Percentiles rank a stretch among this genome's conserved stretches.
phyloP scores from a whole-genome alignment of 2,113 vertebrate genomes.

The Myxocyprinus asiaticus region DNA sequence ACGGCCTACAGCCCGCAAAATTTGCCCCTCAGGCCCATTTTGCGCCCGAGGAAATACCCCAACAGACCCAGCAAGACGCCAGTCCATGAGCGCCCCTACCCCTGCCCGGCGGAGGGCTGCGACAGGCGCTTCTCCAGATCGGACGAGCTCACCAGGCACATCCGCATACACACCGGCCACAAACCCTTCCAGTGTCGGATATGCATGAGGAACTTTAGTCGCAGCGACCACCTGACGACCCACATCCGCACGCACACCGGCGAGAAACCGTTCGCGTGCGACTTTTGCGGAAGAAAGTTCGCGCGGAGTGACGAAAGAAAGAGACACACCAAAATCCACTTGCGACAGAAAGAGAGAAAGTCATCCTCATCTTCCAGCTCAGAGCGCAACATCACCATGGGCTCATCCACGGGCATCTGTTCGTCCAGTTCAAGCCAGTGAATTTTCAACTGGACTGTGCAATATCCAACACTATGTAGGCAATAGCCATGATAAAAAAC shows the following conservation, averaged over 20 bases:
- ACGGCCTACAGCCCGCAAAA: slow-evolving; percentile 89
- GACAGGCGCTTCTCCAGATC: slow-evolving; percentile 94
- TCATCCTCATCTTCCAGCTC: slow-evolving; percentile 69
- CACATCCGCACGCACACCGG: slow-evolving; percentile 96
- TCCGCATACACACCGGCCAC: slow-evolving; percentile 94
- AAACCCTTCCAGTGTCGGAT: slow-evolving; percentile 96
- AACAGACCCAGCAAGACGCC: slow-evolving; percentile 98
- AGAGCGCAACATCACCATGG: slow-evolving; percentile 65
- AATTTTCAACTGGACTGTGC: slow-evolving; percentile 51
- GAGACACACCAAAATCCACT: slow-evolving; percentile 95
- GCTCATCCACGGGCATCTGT: slow-evolving; percentile 65
- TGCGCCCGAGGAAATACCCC: slow-evolving; percentile 90
- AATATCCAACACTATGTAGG: slow-evolving; percentile 42
- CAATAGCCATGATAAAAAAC: slow-evolving; percentile 14
- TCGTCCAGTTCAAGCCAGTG: slow-evolving; percentile 57
- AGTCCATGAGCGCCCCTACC: slow-evolving; percentile 91
- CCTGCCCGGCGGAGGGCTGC: slow-evolving; percentile 93
- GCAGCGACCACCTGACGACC: slow-evolving; percentile 94
- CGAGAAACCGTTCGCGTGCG: slow-evolving; percentile 94
- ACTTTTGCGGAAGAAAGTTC: slow-evolving; percentile 94
- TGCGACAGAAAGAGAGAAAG: slow-evolving; percentile 93
- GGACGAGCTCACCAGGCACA: slow-evolving; percentile 91
- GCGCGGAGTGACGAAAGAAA: slow-evolving; percentile 93
- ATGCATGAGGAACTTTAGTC: slow-evolving; percentile 95
- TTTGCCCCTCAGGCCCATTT: slow-evolving; percentile 88